These are phyloP conservation scores for Platysteira castanea DNA, from an alignment of 2,113 vertebrate species.

Conservation along the genomic window DNA sequence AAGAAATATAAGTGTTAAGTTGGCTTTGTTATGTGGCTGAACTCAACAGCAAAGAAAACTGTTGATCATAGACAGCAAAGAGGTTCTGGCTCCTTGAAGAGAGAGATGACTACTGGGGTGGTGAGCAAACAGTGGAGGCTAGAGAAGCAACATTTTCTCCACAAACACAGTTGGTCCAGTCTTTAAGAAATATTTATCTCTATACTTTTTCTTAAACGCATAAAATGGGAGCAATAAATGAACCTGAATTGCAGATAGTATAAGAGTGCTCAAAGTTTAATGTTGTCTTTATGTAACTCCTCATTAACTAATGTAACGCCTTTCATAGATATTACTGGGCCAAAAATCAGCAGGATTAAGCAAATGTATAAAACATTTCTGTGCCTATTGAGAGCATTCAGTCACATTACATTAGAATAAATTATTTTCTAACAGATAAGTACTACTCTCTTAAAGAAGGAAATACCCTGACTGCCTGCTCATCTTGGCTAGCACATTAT, in stretches of 20 bases:
- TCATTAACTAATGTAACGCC: neutral
- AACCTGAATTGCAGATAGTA: neutral
- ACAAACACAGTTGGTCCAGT: neutral
- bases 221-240: neutral
- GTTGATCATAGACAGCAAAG: neutral
- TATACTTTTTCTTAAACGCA: neutral
- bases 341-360: neutral
- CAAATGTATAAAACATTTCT: neutral
- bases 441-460: neutral
- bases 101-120: neutral
- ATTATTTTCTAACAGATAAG: neutral
- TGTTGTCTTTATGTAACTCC: neutral
- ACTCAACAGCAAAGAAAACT: neutral
- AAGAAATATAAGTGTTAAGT: neutral
- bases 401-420: neutral
- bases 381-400: neutral
- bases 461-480: neutral
- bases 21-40: neutral
- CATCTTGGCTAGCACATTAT: neutral
- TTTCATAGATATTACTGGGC: neutral
- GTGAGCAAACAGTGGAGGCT: neutral
- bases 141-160: neutral
- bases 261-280: neutral
- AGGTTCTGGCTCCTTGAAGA: neutral
- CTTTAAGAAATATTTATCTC: neutral